Evolutionary conservation across 2,888 invertebrate genomes (phyloP).

Genomic region (Lumbricus terrestris): DNA sequence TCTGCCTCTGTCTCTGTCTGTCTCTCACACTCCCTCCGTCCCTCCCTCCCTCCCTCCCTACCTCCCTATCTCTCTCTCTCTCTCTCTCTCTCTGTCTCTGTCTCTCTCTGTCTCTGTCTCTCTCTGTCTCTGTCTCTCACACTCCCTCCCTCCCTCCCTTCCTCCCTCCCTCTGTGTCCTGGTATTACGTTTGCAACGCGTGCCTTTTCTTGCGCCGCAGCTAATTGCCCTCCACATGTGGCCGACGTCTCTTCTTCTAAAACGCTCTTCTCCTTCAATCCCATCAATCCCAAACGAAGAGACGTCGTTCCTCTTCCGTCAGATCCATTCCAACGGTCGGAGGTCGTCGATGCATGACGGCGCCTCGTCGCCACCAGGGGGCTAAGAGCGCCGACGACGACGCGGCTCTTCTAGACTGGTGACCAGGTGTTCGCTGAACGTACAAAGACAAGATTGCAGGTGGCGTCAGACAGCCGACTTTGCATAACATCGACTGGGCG

Average conservation of each 20-base stretch:
- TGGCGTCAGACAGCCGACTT: background rate
- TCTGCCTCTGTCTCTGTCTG: no score
- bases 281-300: background rate
- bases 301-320: background rate
- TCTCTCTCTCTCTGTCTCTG: no score
- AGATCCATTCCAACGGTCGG: background rate
- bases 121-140: no score
- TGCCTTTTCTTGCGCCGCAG: background rate
- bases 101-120: no score
- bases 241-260: background rate
- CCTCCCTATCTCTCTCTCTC: no score
- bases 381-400: background rate
- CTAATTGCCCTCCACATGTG: conserved; percentile 8
- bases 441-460: background rate
- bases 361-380: background rate
- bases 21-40: no score
- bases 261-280: background rate
- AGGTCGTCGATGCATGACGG: background rate
- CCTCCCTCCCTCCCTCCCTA: no score
- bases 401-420: background rate
- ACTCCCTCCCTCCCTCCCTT: no score
- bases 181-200: background rate
- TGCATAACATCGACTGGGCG: background rate
- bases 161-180: no score
- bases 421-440: background rate